Base-by-base conservation (phyloP, 2,797 vertebrate genomes). In the Emydoidea blandingii region DNA sequence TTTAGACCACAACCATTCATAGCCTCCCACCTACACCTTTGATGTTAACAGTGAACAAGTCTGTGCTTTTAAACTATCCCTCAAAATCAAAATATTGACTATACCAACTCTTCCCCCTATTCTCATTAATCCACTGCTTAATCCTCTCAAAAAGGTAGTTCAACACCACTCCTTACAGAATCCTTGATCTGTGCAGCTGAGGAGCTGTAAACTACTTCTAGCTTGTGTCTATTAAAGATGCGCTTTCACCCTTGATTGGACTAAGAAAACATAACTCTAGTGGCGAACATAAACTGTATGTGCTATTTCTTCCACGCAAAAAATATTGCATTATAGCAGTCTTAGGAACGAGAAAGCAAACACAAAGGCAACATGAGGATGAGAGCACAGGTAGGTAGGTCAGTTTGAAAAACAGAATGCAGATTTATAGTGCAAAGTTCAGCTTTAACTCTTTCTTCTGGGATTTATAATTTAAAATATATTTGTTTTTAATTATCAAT, bases 361-460 rank as follows among this genome's bases (percentile, higher is more conserved):
- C 56, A 91, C 94, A 91, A 93, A 94, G 93, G 92, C 91, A 89
- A 91, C 37, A 37, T 50, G 79, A 94, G 88, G 94, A 96, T 90
- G 93, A 96, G 96, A 93, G 92, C 72, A 91, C 81, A 49, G 86
- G 62, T 25, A 88, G 76, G 86, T 96, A 91, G 89, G 57, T 89
- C 94, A 92, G 93, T 94, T 95, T 95, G 95, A 95, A 96, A 96
- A 95, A 92, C 92, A 81, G 94, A 93, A 5, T 81, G 53, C 50
- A 79, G 91, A 81, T 56, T 16, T 68, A 81, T 59, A 81, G 91
- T 10, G 65, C 78, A 95, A 91, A 85, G 82, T 84, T 79, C 5
- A 56, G 95, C 82, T 91, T 87, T 82, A 93, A 93, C 79, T 92
- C 86, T 37, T 88, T 52, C 72, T 91, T 92, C 89, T 95, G 86